Evolutionary conservation across 2,888 invertebrate genomes (phyloP), one percentile per base, ranked within the genome.

Genomic region (Hanleya hanleyi): DNA sequence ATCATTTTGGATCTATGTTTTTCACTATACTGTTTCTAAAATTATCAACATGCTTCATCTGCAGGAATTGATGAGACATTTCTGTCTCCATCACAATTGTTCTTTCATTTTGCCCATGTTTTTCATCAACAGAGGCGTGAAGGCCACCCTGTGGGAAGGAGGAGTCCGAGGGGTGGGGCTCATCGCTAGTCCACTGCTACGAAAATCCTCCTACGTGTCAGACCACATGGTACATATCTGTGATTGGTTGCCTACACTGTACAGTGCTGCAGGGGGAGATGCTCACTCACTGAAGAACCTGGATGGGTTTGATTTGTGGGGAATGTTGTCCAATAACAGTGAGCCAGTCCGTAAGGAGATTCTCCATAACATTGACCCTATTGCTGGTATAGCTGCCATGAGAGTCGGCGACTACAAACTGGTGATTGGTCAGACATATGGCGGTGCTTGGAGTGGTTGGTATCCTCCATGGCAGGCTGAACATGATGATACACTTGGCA

Each of bases 211-310:
- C 0, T 92, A 95, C 35, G 93, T 95, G 0, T 93, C 95, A 0
- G 91, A 92, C 0, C 95, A 96, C 86, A 91, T 94, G 71, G 92
- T 97, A 89, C 96, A 97, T 87, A 93, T 97, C 38, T 93, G 93
- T 1, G 97, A 98, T 90, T 97, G 97, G 97, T 89, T 97, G 67
- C 97, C 97, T 0, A 97, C 97, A 0, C 89, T 97, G 0, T 91
- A 95, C 75, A 89, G 92, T 50, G 95, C 95, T 0, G 95, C 95
- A 0, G 95, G 95, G 47, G 86, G 86, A 3, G 75, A 87, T 67
- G 70, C 81, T 3, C 61, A 37, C 9, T 70, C 70, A n/a, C 77
- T 86, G 66, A 76, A 76, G 38, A 79, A 84, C 51, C 69, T 87
- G 29, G 97, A 97, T 88, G 97, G 97, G 0, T 83, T 94, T 0